These are phyloP conservation scores for Anaspis maculata DNA, from an alignment of 2,888 invertebrate species.

Conservation along the genomic window DNA sequence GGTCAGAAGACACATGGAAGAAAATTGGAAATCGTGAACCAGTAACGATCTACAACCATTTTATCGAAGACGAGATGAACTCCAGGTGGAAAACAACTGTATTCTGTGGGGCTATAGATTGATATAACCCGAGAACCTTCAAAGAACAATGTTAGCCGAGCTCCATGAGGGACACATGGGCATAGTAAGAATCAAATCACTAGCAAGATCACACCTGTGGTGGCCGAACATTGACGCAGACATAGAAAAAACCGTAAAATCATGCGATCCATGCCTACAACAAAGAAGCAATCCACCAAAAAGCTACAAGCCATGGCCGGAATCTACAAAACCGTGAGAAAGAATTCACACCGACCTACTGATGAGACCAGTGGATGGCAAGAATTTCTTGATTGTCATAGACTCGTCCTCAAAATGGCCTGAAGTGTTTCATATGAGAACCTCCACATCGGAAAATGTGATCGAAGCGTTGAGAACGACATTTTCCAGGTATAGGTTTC, in stretches of 20 bases:
- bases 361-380: conserved; percentile 11
- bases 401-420: conserved; percentile 20
- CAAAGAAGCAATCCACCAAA: conserved; percentile 12
- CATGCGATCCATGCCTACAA: conserved; percentile 17
- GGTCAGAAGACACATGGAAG: too few relatives aligned
- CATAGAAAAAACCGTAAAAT: conserved; percentile 19
- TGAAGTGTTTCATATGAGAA: conserved; percentile 15
- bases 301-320: too few relatives aligned
- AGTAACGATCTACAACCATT: too few relatives aligned
- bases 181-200: conserved; percentile 1
- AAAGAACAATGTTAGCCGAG: too few relatives aligned
- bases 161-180: too few relatives aligned
- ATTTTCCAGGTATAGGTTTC: conserved; percentile 17
- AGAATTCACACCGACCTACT: conserved; percentile 21
- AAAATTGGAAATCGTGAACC: too few relatives aligned
- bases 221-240: conserved; percentile 19
- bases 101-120: too few relatives aligned
- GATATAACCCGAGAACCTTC: too few relatives aligned
- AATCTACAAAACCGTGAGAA: conserved; percentile 14
- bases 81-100: too few relatives aligned
- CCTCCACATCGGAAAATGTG: conserved; percentile 11
- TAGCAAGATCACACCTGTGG: conserved; percentile 16
- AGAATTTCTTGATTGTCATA: conserved; percentile 13
- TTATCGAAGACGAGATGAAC: too few relatives aligned
- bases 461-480: conserved; percentile 12